These are phyloP conservation scores for Halocaridina rubra DNA, from an alignment of 2,888 invertebrate species.

Conservation along the genomic window DNA sequence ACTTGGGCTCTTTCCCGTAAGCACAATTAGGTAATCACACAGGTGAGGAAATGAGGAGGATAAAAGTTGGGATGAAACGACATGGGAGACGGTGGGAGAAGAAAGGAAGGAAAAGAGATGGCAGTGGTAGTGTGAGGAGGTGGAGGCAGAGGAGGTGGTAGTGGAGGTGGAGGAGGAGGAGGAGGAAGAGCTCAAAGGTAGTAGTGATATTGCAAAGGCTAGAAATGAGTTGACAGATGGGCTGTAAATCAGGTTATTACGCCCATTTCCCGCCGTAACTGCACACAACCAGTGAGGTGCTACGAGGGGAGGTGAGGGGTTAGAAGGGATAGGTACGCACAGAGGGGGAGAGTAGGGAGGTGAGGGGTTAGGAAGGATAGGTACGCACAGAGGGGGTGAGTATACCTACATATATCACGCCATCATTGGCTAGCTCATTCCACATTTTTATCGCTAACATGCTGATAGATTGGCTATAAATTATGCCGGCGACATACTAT, in stretches of 20 bases:
- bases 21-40: no score
- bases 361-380: neutral
- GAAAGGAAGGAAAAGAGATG: no score
- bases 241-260: conserved; percentile 45
- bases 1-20: no score
- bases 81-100: no score
- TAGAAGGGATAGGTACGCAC: neutral
- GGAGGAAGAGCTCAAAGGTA: neutral
- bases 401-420: conserved; percentile 39
- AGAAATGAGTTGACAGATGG: conserved; percentile 43
- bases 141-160: neutral
- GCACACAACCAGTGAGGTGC: conserved; percentile 1
- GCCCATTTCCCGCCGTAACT: conserved; percentile 24
- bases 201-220: conserved; percentile 38
- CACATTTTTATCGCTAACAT: conserved; percentile 42
- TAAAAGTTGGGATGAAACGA: no score
- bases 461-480: conserved; percentile 45
- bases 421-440: conserved; percentile 43
- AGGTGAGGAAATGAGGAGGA: no score
- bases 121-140: no score
- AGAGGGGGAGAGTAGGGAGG: neutral
- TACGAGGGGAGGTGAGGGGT: neutral
- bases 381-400: neutral
- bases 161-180: neutral
- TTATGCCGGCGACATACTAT: neutral